phyloP scores from a whole-genome alignment of 2,113 vertebrate species.

The Xenopus borealis region DNA sequence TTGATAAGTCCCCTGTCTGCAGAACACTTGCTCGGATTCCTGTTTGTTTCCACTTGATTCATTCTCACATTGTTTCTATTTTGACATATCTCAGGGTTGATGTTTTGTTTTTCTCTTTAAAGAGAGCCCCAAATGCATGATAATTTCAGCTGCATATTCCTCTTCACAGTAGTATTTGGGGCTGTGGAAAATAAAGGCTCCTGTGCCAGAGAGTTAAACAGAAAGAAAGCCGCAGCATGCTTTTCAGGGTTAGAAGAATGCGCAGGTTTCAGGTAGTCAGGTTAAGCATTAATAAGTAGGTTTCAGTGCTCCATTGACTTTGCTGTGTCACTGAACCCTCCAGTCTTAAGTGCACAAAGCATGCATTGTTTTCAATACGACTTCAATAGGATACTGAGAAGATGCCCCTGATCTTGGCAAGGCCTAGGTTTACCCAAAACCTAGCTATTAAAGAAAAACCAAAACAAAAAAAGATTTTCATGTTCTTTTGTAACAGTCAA shows the following conservation, averaged over 20 bases:
- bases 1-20: not conserved
- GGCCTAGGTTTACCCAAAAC: constrained; percentile 62
- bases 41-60: constrained; percentile 4
- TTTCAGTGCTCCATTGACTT: constrained; percentile 54
- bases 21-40: not conserved
- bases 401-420: constrained; percentile 66
- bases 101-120: not conserved
- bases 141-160: constrained; percentile 11
- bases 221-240: constrained; percentile 22
- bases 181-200: constrained; percentile 27
- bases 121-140: not conserved
- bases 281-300: constrained; percentile 52
- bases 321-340: constrained; percentile 64
- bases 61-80: constrained; percentile 15
- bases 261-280: constrained; percentile 43
- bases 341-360: constrained; percentile 66
- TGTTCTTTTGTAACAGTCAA: constrained; percentile 47
- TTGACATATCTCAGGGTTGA: constrained; percentile 3
- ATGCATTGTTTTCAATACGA: constrained; percentile 74
- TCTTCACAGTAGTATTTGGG: constrained; percentile 35
- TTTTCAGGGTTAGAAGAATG: constrained; percentile 43
- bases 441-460: constrained; percentile 53
- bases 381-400: constrained; percentile 60
- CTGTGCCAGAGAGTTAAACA: constrained; percentile 2
- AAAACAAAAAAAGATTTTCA: constrained; percentile 58